Conservation (phyloP, 1,140 invertebrate species). For the Oppia nitens region DNA sequence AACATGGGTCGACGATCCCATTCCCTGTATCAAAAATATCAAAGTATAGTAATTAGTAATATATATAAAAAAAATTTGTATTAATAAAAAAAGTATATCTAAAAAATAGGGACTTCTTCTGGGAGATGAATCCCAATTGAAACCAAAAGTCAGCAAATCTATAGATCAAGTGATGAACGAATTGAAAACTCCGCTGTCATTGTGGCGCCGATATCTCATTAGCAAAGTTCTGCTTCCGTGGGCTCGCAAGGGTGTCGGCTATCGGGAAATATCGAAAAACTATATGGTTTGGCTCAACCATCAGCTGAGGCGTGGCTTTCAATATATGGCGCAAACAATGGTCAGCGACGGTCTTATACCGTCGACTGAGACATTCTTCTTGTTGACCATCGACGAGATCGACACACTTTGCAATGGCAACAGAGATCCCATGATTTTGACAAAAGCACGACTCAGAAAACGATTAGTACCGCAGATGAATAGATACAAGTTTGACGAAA, state of each 20-base stretch:
- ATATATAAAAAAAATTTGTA: not conserved
- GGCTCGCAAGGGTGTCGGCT: not conserved
- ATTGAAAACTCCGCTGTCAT: not conserved
- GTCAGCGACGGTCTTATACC: slow-evolving; percentile 43
- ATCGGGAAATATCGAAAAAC: not conserved
- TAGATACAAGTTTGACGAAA: slow-evolving; percentile 42
- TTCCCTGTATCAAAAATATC: slow-evolving; percentile 41
- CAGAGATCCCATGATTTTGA: slow-evolving; percentile 36
- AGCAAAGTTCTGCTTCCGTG: not conserved
- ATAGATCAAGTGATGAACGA: not conserved
- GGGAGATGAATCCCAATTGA: not conserved
- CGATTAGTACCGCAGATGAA: slow-evolving; percentile 39
- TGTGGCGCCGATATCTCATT: not conserved
- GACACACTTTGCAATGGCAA: slow-evolving; percentile 32
- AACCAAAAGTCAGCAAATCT: not conserved
- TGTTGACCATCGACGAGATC: slow-evolving; percentile 48
- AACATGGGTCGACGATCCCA: slow-evolving; percentile 46
- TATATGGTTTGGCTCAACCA: slow-evolving; percentile 23
- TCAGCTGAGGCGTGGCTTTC: slow-evolving; percentile 41
- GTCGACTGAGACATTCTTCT: slow-evolving; percentile 46
- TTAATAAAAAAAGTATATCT: no score
- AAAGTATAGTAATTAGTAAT: slow-evolving; percentile 28
- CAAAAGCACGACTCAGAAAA: slow-evolving; percentile 43
- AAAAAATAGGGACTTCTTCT: not conserved
- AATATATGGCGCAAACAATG: slow-evolving; percentile 39